Percentiles rank a stretch among this genome's conserved stretches.
Evolutionary conservation across 2,113 vertebrate species (phyloP).

Genomic region (Embiotoca jacksoni): DNA sequence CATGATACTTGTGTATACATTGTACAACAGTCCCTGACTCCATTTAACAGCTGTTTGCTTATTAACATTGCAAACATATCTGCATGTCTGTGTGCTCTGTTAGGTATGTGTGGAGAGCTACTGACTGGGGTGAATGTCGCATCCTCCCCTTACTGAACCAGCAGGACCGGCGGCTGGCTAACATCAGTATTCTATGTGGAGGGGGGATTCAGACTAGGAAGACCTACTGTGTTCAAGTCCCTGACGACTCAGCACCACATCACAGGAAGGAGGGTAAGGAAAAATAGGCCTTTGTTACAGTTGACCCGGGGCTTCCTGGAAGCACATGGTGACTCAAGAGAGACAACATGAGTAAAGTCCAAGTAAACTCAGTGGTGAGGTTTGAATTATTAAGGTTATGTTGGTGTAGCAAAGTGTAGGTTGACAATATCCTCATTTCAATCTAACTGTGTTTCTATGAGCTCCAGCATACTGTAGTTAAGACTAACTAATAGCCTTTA

Average conservation of each 20-base stretch:
- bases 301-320: slow-evolving; percentile 25
- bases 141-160: slow-evolving; percentile 89
- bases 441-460: slow-evolving; percentile 14
- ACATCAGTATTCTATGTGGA: slow-evolving; percentile 86
- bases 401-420: neutral
- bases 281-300: slow-evolving; percentile 17
- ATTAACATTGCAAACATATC: neutral
- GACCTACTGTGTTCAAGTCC: slow-evolving; percentile 90
- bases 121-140: slow-evolving; percentile 92
- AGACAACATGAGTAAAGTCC: slow-evolving; percentile 27
- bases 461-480: neutral
- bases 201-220: slow-evolving; percentile 93
- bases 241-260: slow-evolving; percentile 63
- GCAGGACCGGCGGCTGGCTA: slow-evolving; percentile 80
- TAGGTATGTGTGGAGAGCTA: slow-evolving; percentile 94
- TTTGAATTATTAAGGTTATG: slow-evolving; percentile 32
- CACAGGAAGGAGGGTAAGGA: slow-evolving; percentile 89
- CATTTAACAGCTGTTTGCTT: slow-evolving; percentile 13
- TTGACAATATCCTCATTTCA: neutral
- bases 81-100: slow-evolving; percentile 15
- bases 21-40: neutral
- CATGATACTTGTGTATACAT: neutral
- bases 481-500: slow-evolving; percentile 12
- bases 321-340: slow-evolving; percentile 29
- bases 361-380: slow-evolving; percentile 6